A percentile compares a stretch with the other conserved stretches of the same genome.
phyloP scores from a whole-genome alignment of 37 sponge, comb jelly and placozoan species.

The Ephydatia muelleri region DNA sequence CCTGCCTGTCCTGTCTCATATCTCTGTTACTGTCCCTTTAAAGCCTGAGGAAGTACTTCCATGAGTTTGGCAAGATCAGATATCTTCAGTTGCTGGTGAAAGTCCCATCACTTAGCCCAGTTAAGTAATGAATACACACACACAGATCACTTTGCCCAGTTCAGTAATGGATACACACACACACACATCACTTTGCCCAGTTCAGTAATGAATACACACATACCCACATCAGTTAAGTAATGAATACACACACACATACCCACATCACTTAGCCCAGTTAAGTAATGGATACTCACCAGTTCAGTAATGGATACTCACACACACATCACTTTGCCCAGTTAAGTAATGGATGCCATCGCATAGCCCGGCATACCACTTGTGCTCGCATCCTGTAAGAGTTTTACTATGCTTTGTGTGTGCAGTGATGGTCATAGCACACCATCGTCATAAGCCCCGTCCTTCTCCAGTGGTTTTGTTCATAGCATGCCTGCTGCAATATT shows the following conservation, averaged over 20 bases:
- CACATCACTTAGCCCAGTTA: slow-evolving; percentile 32
- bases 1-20: neutral
- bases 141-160: neutral
- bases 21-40: neutral
- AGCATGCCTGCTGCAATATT: no score
- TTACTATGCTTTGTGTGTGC: no score
- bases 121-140: slow-evolving; percentile 7
- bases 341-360: neutral
- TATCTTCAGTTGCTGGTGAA: slow-evolving; percentile 76
- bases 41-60: slow-evolving; percentile 82
- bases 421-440: no score
- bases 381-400: no score
- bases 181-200: neutral
- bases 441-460: no score
- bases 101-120: slow-evolving; percentile 73
- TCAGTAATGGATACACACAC: neutral
- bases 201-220: neutral
- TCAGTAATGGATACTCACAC: neutral
- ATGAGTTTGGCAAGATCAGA: slow-evolving; percentile 69
- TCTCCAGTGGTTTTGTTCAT: slow-evolving; percentile 3
- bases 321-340: neutral
- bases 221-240: neutral
- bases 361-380: no score
- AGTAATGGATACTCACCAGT: neutral
- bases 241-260: neutral